phyloP scores from a whole-genome alignment of 2,888 invertebrate species.

The Nephrotoma appendiculata region DNA sequence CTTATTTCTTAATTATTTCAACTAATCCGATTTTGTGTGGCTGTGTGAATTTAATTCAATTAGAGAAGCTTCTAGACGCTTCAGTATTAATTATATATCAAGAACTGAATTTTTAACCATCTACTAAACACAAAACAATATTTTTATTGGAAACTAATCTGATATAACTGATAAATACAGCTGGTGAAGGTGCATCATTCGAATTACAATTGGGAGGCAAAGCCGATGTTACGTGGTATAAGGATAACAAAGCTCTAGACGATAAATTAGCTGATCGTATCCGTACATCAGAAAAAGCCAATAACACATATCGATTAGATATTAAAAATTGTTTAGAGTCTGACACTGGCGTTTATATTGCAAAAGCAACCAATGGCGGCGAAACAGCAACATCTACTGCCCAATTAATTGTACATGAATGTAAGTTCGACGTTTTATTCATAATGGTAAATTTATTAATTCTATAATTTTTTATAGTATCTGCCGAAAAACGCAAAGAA shows the following conservation, averaged over 20 bases:
- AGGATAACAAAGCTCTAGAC: slow-evolving; percentile 70
- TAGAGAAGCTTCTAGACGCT: not conserved
- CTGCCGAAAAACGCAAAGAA: slow-evolving; percentile 23
- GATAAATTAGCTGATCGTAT: slow-evolving; percentile 63
- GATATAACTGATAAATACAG: slow-evolving; percentile 31
- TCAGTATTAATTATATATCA: not conserved
- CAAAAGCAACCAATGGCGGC: slow-evolving; percentile 65
- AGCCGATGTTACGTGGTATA: slow-evolving; percentile 66
- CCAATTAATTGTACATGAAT: slow-evolving; percentile 70
- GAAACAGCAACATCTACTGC: slow-evolving; percentile 77
- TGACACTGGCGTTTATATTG: slow-evolving; percentile 84
- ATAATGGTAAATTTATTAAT: not conserved
- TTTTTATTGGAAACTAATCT: not conserved
- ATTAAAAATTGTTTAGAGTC: slow-evolving; percentile 58
- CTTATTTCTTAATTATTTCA: not conserved
- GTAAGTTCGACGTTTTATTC: slow-evolving; percentile 39
- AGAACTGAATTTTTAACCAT: not conserved
- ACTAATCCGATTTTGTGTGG: not conserved
- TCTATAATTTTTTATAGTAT: not conserved
- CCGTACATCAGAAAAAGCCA: slow-evolving; percentile 41
- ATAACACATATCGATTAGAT: slow-evolving; percentile 52
- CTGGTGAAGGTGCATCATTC: slow-evolving; percentile 69
- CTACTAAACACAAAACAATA: not conserved
- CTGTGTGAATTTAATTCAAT: not conserved
- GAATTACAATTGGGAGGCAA: slow-evolving; percentile 56